Percentiles rank a stretch among this genome's conserved stretches.
phyloP scores from a whole-genome alignment of 2,797 vertebrate genomes.

The Mareca penelope region DNA sequence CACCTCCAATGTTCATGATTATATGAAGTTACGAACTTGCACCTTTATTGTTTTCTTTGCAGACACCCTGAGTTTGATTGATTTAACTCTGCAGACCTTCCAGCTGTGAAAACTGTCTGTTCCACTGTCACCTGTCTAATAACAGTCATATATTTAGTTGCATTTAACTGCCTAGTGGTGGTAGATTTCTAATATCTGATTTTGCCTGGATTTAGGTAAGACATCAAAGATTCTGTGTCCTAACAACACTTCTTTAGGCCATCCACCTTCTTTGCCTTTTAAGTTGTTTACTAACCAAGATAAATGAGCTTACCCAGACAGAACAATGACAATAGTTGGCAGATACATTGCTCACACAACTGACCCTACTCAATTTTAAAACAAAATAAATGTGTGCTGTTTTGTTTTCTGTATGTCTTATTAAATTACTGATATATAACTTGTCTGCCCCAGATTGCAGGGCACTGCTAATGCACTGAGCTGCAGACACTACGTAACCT shows the following conservation, averaged over 20 bases:
- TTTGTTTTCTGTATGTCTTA: slow-evolving; percentile 49
- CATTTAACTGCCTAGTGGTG: not conserved
- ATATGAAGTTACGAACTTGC: not conserved
- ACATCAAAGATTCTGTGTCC: slow-evolving; percentile 1
- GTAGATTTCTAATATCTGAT: not conserved
- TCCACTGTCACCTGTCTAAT: slow-evolving; percentile 1
- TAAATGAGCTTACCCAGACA: slow-evolving; percentile 54
- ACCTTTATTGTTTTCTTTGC: not conserved
- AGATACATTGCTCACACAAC: slow-evolving; percentile 35
- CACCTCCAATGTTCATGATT: not conserved
- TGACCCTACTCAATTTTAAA: slow-evolving; percentile 51
- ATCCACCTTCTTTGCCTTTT: slow-evolving; percentile 33
- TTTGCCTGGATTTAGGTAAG: slow-evolving; percentile 15
- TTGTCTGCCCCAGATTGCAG: slow-evolving; percentile 34
- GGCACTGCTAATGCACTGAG: not conserved
- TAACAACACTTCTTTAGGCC: slow-evolving; percentile 39
- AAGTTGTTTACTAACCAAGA: slow-evolving; percentile 62
- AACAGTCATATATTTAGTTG: not conserved
- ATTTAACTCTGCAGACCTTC: not conserved
- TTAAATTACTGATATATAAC: slow-evolving; percentile 54
- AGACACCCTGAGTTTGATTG: not conserved
- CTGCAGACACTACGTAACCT: slow-evolving; percentile 15
- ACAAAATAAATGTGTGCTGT: slow-evolving; percentile 49
- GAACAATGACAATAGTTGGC: slow-evolving; percentile 50
- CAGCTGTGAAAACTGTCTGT: not conserved